A percentile compares a stretch with the other conserved stretches of the same genome.
These are phyloP conservation scores for Carlito syrichta DNA, from an alignment of 2,113 vertebrate genomes.

Conservation along the genomic window DNA sequence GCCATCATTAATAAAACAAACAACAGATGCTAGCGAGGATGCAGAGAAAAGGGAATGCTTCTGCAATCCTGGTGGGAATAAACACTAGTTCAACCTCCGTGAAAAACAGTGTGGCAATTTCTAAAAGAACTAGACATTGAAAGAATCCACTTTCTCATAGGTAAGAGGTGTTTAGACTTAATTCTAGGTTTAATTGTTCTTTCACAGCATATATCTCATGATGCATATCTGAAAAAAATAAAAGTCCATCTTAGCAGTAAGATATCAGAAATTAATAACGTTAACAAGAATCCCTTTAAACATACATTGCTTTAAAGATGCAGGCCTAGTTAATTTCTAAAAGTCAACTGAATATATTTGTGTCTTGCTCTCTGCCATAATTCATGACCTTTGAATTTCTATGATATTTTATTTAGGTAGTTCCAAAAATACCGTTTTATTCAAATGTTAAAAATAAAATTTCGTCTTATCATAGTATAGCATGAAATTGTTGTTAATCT, in stretches of 20 bases:
- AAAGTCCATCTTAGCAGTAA: neutral
- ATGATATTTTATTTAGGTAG: conserved; percentile 21
- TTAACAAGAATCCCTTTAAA: neutral
- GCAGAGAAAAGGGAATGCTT: too few relatives aligned
- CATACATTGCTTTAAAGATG: neutral
- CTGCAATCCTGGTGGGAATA: too few relatives aligned
- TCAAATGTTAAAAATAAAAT: conserved; percentile 35
- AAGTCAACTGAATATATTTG: neutral
- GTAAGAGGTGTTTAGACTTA: neutral
- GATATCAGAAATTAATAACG: neutral
- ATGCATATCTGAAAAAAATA: neutral
- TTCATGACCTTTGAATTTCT: conserved; percentile 2
- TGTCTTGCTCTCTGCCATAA: neutral
- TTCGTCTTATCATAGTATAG: neutral
- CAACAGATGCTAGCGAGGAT: too few relatives aligned
- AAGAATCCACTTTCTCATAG: neutral
- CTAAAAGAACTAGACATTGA: too few relatives aligned
- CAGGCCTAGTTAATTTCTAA: conserved; percentile 15
- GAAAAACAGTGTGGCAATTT: too few relatives aligned
- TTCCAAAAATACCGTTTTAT: conserved; percentile 3
- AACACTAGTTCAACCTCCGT: too few relatives aligned
- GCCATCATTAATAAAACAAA: too few relatives aligned
- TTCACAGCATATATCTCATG: neutral
- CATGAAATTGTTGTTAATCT: neutral
- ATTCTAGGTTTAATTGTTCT: neutral